These are phyloP conservation scores for Nebria salina DNA, from an alignment of 2,888 invertebrate genomes.

Conservation along the genomic window DNA sequence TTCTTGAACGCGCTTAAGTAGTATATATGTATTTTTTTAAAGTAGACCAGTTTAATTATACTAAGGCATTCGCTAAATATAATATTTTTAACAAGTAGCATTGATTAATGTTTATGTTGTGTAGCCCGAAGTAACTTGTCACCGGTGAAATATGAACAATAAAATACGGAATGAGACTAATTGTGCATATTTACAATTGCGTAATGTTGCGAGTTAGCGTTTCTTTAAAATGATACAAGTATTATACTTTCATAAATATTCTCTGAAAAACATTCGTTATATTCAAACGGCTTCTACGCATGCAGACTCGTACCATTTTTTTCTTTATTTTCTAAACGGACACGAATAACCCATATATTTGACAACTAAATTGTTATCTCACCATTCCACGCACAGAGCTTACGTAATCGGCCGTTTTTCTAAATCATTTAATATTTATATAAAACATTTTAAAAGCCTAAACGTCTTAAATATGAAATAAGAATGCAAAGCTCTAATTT, in stretches of 20 bases:
- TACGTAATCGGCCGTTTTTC: neutral
- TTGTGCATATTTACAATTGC: constrained; percentile 37
- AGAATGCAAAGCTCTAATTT: neutral
- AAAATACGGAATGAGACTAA: constrained; percentile 32
- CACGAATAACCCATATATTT: too few species aligned
- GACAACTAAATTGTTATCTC: too few species aligned
- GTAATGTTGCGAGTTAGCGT: constrained; percentile 18
- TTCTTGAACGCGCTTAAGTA: too few species aligned
- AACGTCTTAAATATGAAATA: neutral
- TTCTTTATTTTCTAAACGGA: too few species aligned
- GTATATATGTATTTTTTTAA: neutral
- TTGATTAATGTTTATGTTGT: constrained; percentile 24
- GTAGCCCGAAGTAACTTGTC: constrained; percentile 15
- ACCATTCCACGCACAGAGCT: too few species aligned
- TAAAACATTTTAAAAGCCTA: neutral
- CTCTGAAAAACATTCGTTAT: constrained; percentile 3
- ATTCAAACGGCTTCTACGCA: constrained; percentile 1
- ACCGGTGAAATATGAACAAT: constrained; percentile 39
- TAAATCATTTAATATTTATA: neutral
- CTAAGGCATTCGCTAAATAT: constrained; percentile 21
- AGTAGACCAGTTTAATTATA: constrained; percentile 29
- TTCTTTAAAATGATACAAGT: constrained; percentile 28
- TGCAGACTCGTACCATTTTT: neutral
- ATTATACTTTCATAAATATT: constrained; percentile 26
- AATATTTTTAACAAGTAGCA: constrained; percentile 23